Percentiles rank a stretch among this genome's conserved stretches.
phyloP scores from a whole-genome alignment of 2,113 vertebrate species.

The Dermatemys mawii region DNA sequence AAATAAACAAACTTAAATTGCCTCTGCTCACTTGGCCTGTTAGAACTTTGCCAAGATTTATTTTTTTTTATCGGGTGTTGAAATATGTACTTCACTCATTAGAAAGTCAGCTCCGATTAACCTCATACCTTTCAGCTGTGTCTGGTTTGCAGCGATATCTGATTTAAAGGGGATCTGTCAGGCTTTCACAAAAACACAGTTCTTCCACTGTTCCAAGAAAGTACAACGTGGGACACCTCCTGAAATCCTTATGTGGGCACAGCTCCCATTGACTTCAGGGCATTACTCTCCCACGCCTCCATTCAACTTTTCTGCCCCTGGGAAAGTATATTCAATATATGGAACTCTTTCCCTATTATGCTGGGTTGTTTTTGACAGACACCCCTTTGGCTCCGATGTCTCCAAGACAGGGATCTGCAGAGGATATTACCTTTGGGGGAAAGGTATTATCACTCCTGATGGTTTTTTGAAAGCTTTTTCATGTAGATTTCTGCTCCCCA shows the following conservation, averaged over 20 bases:
- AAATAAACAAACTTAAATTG: not conserved
- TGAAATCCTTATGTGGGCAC: not conserved
- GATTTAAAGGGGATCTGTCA: not conserved
- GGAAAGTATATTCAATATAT: not conserved
- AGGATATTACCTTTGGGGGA: not conserved
- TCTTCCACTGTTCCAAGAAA: slow-evolving; percentile 14
- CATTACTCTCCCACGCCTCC: not conserved
- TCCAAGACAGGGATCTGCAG: not conserved
- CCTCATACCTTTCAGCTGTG: slow-evolving; percentile 4
- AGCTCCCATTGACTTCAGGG: not conserved
- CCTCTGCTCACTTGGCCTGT: not conserved
- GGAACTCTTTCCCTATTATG: not conserved
- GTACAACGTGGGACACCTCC: not conserved
- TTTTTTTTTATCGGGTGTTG: not conserved
- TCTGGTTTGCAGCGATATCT: not conserved
- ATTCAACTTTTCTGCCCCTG: accelerated
- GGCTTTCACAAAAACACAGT: not conserved
- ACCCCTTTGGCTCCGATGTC: not conserved
- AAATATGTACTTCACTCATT: not conserved
- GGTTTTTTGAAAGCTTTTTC: not conserved
- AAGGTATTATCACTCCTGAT: accelerated
- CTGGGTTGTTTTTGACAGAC: not conserved
- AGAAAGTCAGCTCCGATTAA: not conserved
- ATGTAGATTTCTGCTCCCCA: not conserved
- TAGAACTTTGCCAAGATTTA: not conserved